Conservation (phyloP, 2,888 invertebrate genomes). For the Protodeltote pygarga region DNA sequence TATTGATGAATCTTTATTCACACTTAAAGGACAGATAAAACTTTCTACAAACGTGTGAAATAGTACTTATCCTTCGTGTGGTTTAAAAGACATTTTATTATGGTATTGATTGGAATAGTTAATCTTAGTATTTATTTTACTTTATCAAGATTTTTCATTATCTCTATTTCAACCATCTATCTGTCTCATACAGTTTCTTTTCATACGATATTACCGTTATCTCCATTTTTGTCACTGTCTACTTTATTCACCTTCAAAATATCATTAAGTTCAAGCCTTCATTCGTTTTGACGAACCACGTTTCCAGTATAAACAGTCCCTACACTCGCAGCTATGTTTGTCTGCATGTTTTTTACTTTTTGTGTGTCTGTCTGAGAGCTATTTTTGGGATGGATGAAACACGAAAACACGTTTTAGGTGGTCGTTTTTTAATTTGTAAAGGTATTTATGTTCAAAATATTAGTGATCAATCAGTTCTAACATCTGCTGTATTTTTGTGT, state of each 20-base stretch:
- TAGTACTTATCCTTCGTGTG: too few species aligned
- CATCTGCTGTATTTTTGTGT: conserved; percentile 17
- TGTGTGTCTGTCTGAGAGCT: conserved; percentile 56
- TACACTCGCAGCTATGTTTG: conserved; percentile 56
- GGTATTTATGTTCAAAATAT: conserved; percentile 23
- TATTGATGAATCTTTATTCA: too few species aligned
- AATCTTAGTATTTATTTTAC: too few species aligned
- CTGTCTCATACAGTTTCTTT: not conserved
- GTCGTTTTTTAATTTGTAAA: conserved; percentile 40
- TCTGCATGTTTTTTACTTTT: conserved; percentile 57
- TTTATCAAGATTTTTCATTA: too few species aligned
- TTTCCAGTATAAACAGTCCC: conserved; percentile 57
- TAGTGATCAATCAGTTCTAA: conserved; percentile 23
- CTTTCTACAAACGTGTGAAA: too few species aligned
- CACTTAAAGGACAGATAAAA: too few species aligned
- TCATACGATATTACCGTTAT: not conserved
- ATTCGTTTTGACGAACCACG: conserved; percentile 26
- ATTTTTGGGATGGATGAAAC: conserved; percentile 52
- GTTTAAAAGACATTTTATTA: too few species aligned
- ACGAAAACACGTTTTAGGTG: conserved; percentile 54
- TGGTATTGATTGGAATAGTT: too few species aligned
- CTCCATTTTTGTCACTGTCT: not conserved
- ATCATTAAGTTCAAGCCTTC: conserved; percentile 4
- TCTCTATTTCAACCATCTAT: too few species aligned
- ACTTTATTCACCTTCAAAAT: conserved; percentile 12